Conservation (phyloP, 2,888 invertebrate species). For the Drymonia ruficornis region DNA sequence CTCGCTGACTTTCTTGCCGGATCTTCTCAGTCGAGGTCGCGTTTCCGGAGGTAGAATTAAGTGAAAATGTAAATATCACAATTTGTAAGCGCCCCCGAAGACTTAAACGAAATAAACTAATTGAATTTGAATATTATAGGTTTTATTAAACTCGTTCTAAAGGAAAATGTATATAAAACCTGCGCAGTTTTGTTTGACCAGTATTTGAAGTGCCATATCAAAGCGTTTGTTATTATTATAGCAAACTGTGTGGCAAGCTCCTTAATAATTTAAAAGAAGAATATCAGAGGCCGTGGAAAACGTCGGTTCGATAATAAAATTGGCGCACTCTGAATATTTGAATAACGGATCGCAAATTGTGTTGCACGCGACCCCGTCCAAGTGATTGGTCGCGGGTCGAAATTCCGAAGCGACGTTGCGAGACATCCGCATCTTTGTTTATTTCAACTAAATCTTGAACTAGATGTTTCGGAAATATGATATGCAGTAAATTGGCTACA, state of each 20-base stretch:
- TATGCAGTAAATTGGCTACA: no score
- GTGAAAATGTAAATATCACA: no score
- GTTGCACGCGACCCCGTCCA: constrained; percentile 18
- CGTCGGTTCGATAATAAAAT: constrained; percentile 22
- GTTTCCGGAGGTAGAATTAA: no score
- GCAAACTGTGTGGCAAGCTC: not conserved
- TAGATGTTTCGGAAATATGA: constrained; percentile 1
- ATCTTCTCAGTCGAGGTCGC: no score
- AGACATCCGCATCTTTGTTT: constrained; percentile 14
- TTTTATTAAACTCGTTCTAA: no score
- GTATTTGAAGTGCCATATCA: not conserved
- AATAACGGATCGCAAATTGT: constrained; percentile 25
- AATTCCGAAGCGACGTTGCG: constrained; percentile 10
- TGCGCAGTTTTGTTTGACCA: not conserved
- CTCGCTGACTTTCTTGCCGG: no score
- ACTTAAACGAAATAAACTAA: no score
- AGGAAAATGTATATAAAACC: no score
- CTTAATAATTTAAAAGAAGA: constrained; percentile 14
- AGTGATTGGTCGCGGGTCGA: constrained; percentile 29
- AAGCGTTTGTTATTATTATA: not conserved
- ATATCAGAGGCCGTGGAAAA: constrained; percentile 12
- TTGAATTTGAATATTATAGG: no score
- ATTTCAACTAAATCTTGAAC: not conserved
- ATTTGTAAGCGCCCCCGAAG: no score
- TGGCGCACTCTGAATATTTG: constrained; percentile 26